phyloP scores from a whole-genome alignment of 2,113 vertebrate genomes.

The Leptosomus discolor region DNA sequence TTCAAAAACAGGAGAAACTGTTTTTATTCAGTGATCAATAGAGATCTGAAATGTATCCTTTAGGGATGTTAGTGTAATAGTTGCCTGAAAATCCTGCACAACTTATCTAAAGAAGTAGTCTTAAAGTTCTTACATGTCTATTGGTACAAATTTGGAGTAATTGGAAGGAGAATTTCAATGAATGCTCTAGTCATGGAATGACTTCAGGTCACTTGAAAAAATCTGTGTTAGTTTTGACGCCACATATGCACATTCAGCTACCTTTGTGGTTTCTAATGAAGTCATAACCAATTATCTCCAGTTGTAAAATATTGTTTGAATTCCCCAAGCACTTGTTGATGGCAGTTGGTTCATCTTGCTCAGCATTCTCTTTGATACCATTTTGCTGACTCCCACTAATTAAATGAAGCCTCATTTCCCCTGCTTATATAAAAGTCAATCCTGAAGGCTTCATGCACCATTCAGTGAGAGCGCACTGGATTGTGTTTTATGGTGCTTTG shows the following conservation, averaged over 20 bases:
- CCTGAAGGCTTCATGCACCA: not conserved
- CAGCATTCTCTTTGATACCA: not conserved
- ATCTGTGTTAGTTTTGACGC: not conserved
- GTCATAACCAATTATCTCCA: not conserved
- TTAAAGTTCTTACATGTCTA: accelerated
- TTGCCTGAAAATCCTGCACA: not conserved
- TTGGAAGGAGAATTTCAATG: not conserved
- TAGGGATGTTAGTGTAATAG: not conserved
- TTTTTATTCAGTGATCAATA: not conserved
- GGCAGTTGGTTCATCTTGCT: not conserved
- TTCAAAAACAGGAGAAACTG: not conserved
- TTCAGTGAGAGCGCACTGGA: not conserved
- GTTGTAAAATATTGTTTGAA: not conserved
- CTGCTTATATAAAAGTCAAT: not conserved
- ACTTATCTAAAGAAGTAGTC: not conserved
- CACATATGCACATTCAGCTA: not conserved
- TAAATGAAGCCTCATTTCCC: not conserved
- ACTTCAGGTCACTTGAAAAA: not conserved
- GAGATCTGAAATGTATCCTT: not conserved
- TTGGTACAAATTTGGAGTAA: not conserved
- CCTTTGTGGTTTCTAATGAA: not conserved
- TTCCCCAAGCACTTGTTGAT: not conserved
- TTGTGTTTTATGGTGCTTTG: not conserved
- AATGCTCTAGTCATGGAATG: not conserved
- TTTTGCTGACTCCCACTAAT: not conserved